These are phyloP conservation scores for Pachycephala philippinensis DNA, from an alignment of 2,113 vertebrate genomes.

Conservation along the genomic window DNA sequence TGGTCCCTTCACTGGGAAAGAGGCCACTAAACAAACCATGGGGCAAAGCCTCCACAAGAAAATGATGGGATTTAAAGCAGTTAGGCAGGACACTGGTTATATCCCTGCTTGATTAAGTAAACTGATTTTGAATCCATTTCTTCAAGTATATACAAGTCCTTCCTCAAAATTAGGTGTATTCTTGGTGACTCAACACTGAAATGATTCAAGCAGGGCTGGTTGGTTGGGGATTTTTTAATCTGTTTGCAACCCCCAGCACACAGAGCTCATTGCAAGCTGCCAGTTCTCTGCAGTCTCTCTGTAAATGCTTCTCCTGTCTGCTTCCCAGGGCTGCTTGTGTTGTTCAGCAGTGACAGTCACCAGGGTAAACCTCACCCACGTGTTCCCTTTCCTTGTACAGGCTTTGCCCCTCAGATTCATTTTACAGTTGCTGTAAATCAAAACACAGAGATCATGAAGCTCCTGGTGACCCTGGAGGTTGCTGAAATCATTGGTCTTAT, in stretches of 20 bases:
- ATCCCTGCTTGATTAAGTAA: neutral
- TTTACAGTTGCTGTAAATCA: neutral
- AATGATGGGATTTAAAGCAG: neutral
- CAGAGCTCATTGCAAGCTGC: neutral
- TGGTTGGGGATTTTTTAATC: fast-evolving
- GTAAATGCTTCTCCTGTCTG: neutral
- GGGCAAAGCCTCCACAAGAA: neutral
- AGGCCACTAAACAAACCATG: neutral
- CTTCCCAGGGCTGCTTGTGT: neutral
- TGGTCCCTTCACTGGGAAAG: neutral
- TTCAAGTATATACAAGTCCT: neutral
- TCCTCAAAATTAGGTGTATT: neutral
- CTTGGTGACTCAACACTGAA: neutral
- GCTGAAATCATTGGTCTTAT: neutral
- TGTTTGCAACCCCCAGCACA: neutral
- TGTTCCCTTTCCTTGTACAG: neutral
- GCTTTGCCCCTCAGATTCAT: neutral
- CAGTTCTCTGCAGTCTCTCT: neutral
- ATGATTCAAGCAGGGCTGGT: neutral
- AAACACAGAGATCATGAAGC: neutral
- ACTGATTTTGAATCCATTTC: neutral
- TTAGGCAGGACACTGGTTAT: neutral
- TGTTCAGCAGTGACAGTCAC: neutral
- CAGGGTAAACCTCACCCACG: neutral
- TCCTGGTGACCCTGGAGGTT: neutral